A percentile compares a stretch with the other conserved stretches of the same genome.
Evolutionary conservation across 1,140 invertebrate genomes (phyloP).

Genomic region (Drosophila ficusphila): DNA sequence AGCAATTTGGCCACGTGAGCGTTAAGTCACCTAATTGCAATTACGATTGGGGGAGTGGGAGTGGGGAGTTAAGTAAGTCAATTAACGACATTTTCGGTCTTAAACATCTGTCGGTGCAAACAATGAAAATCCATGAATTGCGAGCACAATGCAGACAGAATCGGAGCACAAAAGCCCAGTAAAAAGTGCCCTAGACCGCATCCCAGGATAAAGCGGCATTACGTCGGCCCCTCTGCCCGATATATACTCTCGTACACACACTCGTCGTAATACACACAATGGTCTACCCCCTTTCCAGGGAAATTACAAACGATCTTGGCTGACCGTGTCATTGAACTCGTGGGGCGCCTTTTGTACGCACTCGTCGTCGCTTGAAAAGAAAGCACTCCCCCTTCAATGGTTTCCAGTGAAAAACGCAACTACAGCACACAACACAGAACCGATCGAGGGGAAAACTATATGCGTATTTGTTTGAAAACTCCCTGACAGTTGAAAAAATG

Average conservation of each 20-base stretch:
- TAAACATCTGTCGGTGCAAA: slow-evolving; percentile 39
- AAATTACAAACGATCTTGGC: slow-evolving; percentile 31
- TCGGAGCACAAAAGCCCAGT: slow-evolving; percentile 28
- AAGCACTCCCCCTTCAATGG: slow-evolving; percentile 34
- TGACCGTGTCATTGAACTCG: slow-evolving; percentile 50
- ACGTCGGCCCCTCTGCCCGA: not conserved
- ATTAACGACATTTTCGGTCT: slow-evolving; percentile 37
- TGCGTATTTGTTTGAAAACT: slow-evolving; percentile 38
- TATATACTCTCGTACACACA: too few relatives aligned
- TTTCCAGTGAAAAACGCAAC: slow-evolving; percentile 36
- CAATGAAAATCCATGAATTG: slow-evolving; percentile 24
- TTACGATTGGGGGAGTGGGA: slow-evolving; percentile 3
- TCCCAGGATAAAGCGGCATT: slow-evolving; percentile 37
- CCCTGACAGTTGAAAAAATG: slow-evolving; percentile 23
- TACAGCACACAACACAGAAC: slow-evolving; percentile 16
- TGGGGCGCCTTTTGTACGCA: slow-evolving; percentile 36
- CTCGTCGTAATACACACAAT: too few relatives aligned
- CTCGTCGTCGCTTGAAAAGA: slow-evolving; percentile 34
- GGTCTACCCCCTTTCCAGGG: slow-evolving; percentile 9
- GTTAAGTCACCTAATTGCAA: slow-evolving; percentile 33
- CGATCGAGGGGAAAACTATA: slow-evolving; percentile 19
- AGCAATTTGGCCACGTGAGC: slow-evolving; percentile 23
- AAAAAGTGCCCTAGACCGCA: slow-evolving; percentile 39
- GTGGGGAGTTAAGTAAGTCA: slow-evolving; percentile 20
- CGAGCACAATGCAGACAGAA: slow-evolving; percentile 23